Base-by-base conservation (phyloP, 64 coral and sea anemone genomes). In the Montipora efflorescens region DNA sequence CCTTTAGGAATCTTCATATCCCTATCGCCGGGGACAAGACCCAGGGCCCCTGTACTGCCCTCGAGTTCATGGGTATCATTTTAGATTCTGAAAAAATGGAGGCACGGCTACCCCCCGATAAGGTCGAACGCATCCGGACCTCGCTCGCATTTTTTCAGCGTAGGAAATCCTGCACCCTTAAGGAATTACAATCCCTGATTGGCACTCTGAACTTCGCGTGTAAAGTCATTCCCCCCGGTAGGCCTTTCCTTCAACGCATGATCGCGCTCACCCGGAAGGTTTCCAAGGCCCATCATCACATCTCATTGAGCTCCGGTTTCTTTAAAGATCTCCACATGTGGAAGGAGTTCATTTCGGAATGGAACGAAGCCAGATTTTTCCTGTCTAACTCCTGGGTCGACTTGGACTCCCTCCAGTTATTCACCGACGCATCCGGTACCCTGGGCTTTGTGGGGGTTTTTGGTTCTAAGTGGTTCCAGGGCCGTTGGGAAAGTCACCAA, bases 371-470 rank as follows among this genome's bases (percentile, higher is more conserved):
- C 28, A 19, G 8, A 0, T 25, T 25, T 25, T 25, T 25, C 23
- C 23, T 25, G 23, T 25, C 23, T 25, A 25, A 25, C 23, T 11
- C 15, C 49, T 67, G 57, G 75, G 57, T 20, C 61, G 0, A 78
- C 3, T 89, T 75, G 2, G 74, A 67, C 19, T 5, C 18, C 18
- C 73, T 79, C 15, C 44, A 19, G 8, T 68, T 92, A 1, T 46
- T 89, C 59, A 92, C 95, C 3, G 90, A 96, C 79, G 86, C 90
- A 6, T 89, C 90, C 4, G 90, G 95, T 21, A n/a, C 90, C 3
- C 28, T 93, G 7, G 95, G 95, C 14, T 96, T 58, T 94, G 0
- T 3, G 43, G 7, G 23, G 23, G 23, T 25, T 25, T 25, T 25
- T 25, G 23, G 23, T 25, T 25, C 23, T 25, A 25, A 25, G 23